Conservation (phyloP, 2,888 invertebrate genomes). For the Nemapogon koenigi region DNA sequence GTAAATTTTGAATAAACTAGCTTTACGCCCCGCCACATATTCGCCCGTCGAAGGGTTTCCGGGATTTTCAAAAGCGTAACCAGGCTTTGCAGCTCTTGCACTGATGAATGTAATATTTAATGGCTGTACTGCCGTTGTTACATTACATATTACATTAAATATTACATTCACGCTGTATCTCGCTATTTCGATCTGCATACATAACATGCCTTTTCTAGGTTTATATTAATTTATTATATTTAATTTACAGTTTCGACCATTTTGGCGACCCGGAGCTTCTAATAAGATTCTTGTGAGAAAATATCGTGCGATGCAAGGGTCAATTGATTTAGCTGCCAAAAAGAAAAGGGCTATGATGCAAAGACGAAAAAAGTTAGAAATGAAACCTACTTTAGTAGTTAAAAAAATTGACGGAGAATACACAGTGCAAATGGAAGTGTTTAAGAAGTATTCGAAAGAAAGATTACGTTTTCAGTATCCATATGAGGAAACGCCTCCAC, state of each 20-base stretch:
- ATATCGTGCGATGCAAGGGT: conserved; percentile 39
- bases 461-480: conserved; percentile 45
- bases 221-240: conserved; percentile 3
- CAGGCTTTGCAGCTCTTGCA: too few relatives aligned
- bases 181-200: too few relatives aligned
- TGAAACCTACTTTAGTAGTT: conserved; percentile 43
- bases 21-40: too few relatives aligned
- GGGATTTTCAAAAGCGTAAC: too few relatives aligned
- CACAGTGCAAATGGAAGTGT: conserved; percentile 52
- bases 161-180: too few relatives aligned
- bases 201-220: too few relatives aligned
- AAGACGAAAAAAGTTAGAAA: conserved; percentile 45
- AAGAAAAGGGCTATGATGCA: conserved; percentile 47
- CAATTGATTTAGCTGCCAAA: conserved; percentile 40
- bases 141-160: too few relatives aligned
- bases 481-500: conserved; percentile 48
- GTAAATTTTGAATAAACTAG: too few relatives aligned
- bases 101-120: too few relatives aligned
- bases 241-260: conserved; percentile 36
- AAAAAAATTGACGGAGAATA: conserved; percentile 47
- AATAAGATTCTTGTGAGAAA: conserved; percentile 41
- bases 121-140: too few relatives aligned
- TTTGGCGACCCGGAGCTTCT: conserved; percentile 53
- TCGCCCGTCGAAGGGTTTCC: too few relatives aligned
- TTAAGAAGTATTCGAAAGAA: conserved; percentile 52